Base-by-base conservation (phyloP, 2,113 vertebrate species). In the Neopipo cinnamomea region DNA sequence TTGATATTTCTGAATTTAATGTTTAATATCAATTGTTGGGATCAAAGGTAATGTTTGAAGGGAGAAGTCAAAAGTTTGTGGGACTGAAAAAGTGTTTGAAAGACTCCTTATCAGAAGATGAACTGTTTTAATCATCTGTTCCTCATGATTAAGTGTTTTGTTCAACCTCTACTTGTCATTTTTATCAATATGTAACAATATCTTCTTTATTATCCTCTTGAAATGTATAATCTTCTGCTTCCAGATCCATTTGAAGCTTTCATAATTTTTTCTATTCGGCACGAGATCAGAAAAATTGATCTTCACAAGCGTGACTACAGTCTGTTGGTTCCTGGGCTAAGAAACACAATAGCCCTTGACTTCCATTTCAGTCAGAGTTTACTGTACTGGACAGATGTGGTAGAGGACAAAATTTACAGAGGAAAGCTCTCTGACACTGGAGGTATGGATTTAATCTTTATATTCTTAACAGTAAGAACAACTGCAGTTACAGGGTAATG, bases 381-480 rank as follows among this genome's bases (percentile, higher is more conserved):
- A 62, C 98, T 99, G 28, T 99, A 99, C 96, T 99, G 99, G 99
- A 99, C 99, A 55, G 99, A 99, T 92, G 99, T 99, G 97, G 99
- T 99, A 77, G 99, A 99, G 96, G 99, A 99, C 98, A 99, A 99
- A 98, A 99, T 99, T 98, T 99, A 99, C 97, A 98, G 99, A 83
- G 99, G 99, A 84, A 98, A 98, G 56, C 99, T 99, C 88, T 99
- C 99, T 18, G 99, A 99, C 75, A 98, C 96, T 61, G 99, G 99
- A 97, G 99, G 99, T 99, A 98, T 53, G 89, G 41, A 30, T 41
- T 93, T 47, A 35, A 77, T 41, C 78, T 94, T 93, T 47, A 6
- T 63, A 78, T 80, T 67, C 44, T 35, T n/a, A 52, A 11, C 30
- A 56, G 12, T 25, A 13, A 30, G 28, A 76, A 22, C 33, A 63